Evolutionary conservation across 2,113 vertebrate genomes (phyloP), one percentile per base, ranked within the genome.

Genomic region (Osmerus eperlanus): DNA sequence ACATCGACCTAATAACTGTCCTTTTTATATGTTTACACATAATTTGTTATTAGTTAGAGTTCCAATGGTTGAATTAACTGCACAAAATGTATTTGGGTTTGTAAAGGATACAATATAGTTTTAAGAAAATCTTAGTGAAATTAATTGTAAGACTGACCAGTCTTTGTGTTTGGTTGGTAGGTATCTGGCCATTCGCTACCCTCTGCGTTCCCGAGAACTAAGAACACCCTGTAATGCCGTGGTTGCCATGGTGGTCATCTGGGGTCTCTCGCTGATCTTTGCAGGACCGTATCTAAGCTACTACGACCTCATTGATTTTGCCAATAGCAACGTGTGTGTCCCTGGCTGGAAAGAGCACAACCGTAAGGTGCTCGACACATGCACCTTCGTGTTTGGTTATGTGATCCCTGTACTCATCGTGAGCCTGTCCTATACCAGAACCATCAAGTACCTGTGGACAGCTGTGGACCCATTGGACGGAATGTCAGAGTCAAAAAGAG

Each of bases 381-480:
- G 93, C 82, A 96, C 95, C 2, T 95, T 95, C 69, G 83, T 94
- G 60, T 92, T 95, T 0, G 91, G 94, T 69, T 95, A 94, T 3
- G 88, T 94, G 51, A 90, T 95, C 68, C 95, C 94, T 0, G 95
- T 95, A 19, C 89, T 95, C 12, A 90, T 96, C 0, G 93, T 95
- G 32, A 94, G 93, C 71, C 89, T 96, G 23, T 95, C 94, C 0
- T 96, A 95, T 85, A 94, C 94, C 6, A 89, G 94, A 61, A 95
- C 94, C 65, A 95, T 96, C 83, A 96, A 95, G 79, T 95, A 92
- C 82, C 90, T 96, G 18, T 96, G 95, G 95, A 96, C 94, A 0
- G 92, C 94, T 0, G 94, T 96, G 16, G 92, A 94, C 77, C 94
- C 94, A 2, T 62, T 95, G 62, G 92, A 95, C 4, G 93, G 94